phyloP scores from a whole-genome alignment of 2,888 invertebrate genomes.

The Terebella lapidaria region DNA sequence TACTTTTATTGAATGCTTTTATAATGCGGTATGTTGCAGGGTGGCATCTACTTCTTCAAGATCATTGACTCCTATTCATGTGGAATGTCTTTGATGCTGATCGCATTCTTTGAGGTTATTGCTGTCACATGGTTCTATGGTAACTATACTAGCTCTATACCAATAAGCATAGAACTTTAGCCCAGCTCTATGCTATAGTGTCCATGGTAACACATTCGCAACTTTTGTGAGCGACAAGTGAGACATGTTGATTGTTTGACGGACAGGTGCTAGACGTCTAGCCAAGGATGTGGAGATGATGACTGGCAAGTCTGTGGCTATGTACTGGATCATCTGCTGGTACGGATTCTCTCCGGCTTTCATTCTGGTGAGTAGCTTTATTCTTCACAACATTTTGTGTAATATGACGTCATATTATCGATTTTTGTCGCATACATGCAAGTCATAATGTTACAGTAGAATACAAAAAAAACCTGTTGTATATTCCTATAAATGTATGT shows the following conservation, averaged over 20 bases:
- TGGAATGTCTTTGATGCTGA: constrained; percentile 46
- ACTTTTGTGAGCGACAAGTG: too few species aligned
- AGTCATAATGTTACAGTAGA: too few species aligned
- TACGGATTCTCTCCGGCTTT: constrained; percentile 73
- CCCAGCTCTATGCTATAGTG: too few species aligned
- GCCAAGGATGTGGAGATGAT: constrained; percentile 82
- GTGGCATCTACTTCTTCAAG: constrained; percentile 48
- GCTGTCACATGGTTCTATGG: constrained; percentile 50
- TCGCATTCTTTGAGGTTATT: constrained; percentile 49
- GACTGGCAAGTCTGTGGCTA: constrained; percentile 75
- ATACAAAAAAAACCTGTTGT: too few species aligned
- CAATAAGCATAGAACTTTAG: too few species aligned
- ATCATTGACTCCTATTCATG: constrained; percentile 48
- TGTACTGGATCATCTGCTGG: constrained; percentile 84
- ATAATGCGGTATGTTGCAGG: too few species aligned
- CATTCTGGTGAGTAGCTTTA: constrained; percentile 66
- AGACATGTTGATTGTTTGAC: neutral
- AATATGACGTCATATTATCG: too few species aligned
- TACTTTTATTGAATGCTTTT: too few species aligned
- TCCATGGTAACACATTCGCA: too few species aligned
- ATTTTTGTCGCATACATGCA: too few species aligned
- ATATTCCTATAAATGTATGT: too few species aligned
- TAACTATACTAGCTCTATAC: constrained; percentile 20
- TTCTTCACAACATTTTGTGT: too few species aligned
- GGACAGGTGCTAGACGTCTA: constrained; percentile 64